These are phyloP conservation scores for Miniopterus natalensis DNA, from an alignment of 2,113 vertebrate species.

Conservation along the genomic window DNA sequence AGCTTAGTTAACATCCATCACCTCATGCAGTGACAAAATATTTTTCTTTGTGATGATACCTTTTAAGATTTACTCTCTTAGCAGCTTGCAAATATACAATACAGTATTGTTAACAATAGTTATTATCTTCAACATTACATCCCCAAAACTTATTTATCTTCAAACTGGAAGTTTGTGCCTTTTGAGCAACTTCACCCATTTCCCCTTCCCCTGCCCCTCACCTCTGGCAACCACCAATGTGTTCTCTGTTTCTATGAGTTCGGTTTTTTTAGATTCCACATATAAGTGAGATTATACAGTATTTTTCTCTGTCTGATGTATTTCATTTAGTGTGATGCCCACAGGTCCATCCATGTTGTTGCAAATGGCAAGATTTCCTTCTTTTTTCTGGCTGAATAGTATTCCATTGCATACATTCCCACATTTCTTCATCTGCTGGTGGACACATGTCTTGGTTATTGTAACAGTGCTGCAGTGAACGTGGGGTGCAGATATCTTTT, in stretches of 20 bases:
- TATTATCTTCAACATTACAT: background rate
- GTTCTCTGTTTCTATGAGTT: background rate
- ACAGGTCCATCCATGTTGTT: background rate
- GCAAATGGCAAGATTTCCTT: background rate
- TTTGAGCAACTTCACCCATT: background rate
- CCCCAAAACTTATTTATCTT: background rate
- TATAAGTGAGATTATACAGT: background rate
- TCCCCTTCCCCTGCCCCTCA: background rate
- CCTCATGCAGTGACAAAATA: background rate
- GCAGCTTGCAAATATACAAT: background rate
- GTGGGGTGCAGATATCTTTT: background rate
- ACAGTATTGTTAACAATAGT: background rate
- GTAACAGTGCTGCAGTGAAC: background rate
- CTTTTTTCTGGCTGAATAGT: background rate
- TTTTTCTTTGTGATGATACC: background rate
- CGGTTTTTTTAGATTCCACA: background rate
- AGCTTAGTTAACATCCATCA: background rate
- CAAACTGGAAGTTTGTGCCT: background rate
- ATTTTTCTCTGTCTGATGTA: background rate
- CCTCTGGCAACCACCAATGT: background rate
- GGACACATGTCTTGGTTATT: background rate
- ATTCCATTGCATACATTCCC: background rate
- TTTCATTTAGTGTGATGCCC: background rate
- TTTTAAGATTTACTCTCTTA: slow-evolving; percentile 16
- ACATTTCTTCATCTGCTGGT: background rate